Conservation (phyloP, 2,797 vertebrate species). For the Hemibagrus guttatus region DNA sequence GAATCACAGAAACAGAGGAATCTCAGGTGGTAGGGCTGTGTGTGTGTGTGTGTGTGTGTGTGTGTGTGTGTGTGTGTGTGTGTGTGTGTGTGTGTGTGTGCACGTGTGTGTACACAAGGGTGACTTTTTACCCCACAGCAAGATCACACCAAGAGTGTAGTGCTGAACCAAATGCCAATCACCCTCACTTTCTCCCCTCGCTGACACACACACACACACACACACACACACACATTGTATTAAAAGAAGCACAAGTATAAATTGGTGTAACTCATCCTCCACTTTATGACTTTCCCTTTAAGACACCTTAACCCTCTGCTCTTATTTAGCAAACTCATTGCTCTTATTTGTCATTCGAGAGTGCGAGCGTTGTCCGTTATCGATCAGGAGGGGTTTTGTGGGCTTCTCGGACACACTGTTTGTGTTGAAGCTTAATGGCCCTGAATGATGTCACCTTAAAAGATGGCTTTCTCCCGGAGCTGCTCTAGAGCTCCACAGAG, state of each 20-base stretch:
- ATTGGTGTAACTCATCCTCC: conserved; percentile 11
- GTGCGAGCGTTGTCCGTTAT: conserved; percentile 3
- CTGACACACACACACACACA: conserved; percentile 12
- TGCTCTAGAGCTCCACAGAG: not conserved
- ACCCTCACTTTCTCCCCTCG: conserved; percentile 57
- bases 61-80: conserved; percentile 23
- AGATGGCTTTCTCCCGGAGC: not conserved
- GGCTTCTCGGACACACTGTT: conserved; percentile 22
- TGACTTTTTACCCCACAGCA: conserved; percentile 76
- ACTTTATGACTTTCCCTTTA: not conserved
- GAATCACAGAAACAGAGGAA: conserved; percentile 84
- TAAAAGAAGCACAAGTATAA: not conserved
- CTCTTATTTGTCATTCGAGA: conserved; percentile 20
- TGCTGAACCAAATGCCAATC: conserved; percentile 61
- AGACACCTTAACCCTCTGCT: conserved; percentile 6
- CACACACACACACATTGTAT: not conserved
- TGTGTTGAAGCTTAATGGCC: conserved; percentile 34
- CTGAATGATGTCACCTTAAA: conserved; percentile 30
- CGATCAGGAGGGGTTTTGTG: not conserved
- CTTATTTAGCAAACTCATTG: conserved; percentile 12
- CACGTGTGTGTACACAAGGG: conserved; percentile 30
- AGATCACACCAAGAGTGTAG: conserved; percentile 67
- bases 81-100: not conserved
- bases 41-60: conserved; percentile 20
- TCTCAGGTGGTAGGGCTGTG: conserved; percentile 84